Conservation (phyloP, 2,888 invertebrate genomes). For the Tigriopus californicus region DNA sequence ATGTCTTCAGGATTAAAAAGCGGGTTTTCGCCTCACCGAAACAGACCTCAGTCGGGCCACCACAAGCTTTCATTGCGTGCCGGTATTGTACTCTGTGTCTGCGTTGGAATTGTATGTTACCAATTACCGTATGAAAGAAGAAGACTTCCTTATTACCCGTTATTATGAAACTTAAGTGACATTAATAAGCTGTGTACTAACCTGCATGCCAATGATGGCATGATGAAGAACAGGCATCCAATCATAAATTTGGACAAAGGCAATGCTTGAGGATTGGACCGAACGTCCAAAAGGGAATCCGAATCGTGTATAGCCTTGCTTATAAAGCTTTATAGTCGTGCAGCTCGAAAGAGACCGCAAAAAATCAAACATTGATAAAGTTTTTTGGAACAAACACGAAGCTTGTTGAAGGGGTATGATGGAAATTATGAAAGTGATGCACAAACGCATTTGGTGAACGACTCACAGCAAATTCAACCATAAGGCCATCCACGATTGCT, state of each 20-base stretch:
- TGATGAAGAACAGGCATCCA: constrained; percentile 99
- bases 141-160: no score
- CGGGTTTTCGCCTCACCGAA: constrained; percentile 78
- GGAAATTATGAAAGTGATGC: no score
- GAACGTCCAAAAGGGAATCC: constrained; percentile 98
- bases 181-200: constrained; percentile 24
- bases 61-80: constrained; percentile 52
- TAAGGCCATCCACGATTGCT: constrained; percentile 96
- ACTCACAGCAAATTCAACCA: constrained; percentile 94
- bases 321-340: constrained; percentile 91
- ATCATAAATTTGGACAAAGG: constrained; percentile 99
- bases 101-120: constrained; percentile 36
- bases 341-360: constrained; percentile 96
- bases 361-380: constrained; percentile 95
- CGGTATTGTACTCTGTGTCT: constrained; percentile 35
- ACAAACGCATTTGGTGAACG: no score
- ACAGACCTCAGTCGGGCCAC: constrained; percentile 94
- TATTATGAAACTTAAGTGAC: no score
- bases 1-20: no score
- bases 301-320: constrained; percentile 99
- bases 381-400: constrained; percentile 30
- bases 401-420: no score
- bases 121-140: constrained; percentile 32
- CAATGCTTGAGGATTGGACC: constrained; percentile 99
- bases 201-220: constrained; percentile 99